phyloP scores from a whole-genome alignment of 2,797 vertebrate species.

The Catostomus latipinnis region DNA sequence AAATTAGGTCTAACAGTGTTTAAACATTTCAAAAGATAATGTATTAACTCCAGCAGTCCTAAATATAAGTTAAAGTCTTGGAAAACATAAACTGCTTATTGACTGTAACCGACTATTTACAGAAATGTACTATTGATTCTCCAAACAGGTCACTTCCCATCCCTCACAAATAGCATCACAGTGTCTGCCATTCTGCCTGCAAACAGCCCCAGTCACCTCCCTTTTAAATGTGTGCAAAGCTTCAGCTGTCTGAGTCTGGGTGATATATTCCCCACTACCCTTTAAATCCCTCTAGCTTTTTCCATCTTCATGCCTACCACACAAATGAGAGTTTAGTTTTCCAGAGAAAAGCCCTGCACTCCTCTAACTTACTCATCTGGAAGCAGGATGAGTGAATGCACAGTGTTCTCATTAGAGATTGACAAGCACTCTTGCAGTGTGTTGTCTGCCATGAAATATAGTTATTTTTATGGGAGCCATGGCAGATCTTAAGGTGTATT shows the following conservation, averaged over 20 bases:
- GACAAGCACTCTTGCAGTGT: background rate
- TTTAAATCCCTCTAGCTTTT: conserved; percentile 38
- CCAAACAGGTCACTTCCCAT: background rate
- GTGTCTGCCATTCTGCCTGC: background rate
- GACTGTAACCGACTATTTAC: background rate
- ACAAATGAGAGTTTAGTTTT: conserved; percentile 26
- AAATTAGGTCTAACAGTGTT: no score
- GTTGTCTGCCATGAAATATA: background rate
- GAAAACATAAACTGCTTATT: background rate
- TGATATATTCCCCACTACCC: conserved; percentile 46
- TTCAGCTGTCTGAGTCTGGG: conserved; percentile 5
- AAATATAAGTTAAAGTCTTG: no score
- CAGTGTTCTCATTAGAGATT: conserved; percentile 1
- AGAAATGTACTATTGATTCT: background rate
- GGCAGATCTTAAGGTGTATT: background rate
- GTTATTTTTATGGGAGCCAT: background rate
- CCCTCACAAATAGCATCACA: background rate
- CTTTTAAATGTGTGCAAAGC: conserved; percentile 20
- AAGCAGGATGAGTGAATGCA: conserved; percentile 29
- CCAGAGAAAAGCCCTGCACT: background rate
- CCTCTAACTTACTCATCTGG: conserved; percentile 20
- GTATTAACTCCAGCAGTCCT: no score
- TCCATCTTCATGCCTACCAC: conserved; percentile 25
- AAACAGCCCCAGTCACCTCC: background rate
- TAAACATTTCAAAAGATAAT: no score